Conservation (phyloP, 2,888 invertebrate species). For the Epirrita christyi region DNA sequence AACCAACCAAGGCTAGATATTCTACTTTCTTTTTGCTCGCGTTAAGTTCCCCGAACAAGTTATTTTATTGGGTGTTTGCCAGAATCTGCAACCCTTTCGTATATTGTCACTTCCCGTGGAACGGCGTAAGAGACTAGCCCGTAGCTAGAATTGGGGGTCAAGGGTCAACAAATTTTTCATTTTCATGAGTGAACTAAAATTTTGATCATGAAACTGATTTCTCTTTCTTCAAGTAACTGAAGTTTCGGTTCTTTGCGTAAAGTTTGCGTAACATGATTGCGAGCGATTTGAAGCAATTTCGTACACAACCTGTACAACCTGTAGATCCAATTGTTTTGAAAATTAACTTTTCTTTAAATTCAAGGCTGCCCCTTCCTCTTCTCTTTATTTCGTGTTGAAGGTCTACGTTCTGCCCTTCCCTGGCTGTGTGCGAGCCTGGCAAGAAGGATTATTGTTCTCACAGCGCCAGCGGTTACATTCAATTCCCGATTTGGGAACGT, state of each 20-base stretch:
- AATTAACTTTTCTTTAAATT: too few relatives aligned
- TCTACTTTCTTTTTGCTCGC: slow-evolving; percentile 29
- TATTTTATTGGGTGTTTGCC: slow-evolving; percentile 37
- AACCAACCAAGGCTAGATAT: slow-evolving; percentile 24
- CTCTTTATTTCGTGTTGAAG: too few relatives aligned
- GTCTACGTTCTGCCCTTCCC: not conserved
- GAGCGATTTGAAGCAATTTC: too few relatives aligned
- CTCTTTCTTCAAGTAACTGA: too few relatives aligned
- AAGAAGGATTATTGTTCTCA: slow-evolving; percentile 10
- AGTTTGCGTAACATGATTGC: too few relatives aligned
- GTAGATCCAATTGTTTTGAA: too few relatives aligned
- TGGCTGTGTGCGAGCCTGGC: not conserved
- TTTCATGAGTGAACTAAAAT: not conserved
- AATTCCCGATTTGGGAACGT: slow-evolving; percentile 27
- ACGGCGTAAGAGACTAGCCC: not conserved
- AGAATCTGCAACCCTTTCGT: slow-evolving; percentile 29
- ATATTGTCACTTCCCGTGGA: slow-evolving; percentile 26
- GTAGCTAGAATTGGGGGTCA: not conserved
- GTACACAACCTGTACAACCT: too few relatives aligned
- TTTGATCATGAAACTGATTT: too few relatives aligned
- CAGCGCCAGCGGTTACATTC: slow-evolving; percentile 22
- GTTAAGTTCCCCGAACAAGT: slow-evolving; percentile 26
- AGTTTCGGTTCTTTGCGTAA: too few relatives aligned
- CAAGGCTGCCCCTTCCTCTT: not conserved
- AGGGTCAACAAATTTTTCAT: not conserved